Conservation (phyloP, 2,888 invertebrate species). For the Tenodera sinensis region DNA sequence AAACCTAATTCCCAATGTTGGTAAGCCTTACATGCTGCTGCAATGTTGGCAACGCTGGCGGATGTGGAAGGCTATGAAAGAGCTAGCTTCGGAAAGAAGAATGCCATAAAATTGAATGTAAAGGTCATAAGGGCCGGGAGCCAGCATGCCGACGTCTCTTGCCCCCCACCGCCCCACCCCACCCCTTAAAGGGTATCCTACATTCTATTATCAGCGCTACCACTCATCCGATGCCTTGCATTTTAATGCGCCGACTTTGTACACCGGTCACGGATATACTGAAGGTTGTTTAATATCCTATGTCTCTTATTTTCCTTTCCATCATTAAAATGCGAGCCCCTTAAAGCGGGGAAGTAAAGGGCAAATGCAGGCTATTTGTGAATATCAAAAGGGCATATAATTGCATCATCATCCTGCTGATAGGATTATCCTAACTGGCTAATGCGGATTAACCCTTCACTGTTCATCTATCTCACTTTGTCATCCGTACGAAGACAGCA, state of each 20-base stretch:
- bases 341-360: neutral
- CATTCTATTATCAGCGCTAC: neutral
- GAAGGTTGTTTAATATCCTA: neutral
- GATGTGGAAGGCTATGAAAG: neutral
- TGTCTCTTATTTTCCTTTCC: neutral
- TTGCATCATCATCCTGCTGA: neutral
- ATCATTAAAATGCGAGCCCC: neutral
- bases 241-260: neutral
- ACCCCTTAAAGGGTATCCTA: neutral
- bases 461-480: neutral
- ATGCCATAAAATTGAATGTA: conserved; percentile 25
- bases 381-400: neutral
- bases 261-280: conserved; percentile 5
- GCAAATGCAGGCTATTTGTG: neutral
- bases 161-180: too few relatives aligned
- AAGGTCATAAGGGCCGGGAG: conserved; percentile 19
- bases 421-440: neutral
- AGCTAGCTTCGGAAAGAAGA: conserved; percentile 3
- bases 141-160: neutral
- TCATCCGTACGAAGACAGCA: neutral
- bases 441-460: neutral
- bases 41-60: neutral
- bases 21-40: neutral
- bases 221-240: neutral
- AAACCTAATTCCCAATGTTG: neutral